Base-by-base conservation (phyloP, 2,797 vertebrate genomes). In the Spondyliosoma cantharus region DNA sequence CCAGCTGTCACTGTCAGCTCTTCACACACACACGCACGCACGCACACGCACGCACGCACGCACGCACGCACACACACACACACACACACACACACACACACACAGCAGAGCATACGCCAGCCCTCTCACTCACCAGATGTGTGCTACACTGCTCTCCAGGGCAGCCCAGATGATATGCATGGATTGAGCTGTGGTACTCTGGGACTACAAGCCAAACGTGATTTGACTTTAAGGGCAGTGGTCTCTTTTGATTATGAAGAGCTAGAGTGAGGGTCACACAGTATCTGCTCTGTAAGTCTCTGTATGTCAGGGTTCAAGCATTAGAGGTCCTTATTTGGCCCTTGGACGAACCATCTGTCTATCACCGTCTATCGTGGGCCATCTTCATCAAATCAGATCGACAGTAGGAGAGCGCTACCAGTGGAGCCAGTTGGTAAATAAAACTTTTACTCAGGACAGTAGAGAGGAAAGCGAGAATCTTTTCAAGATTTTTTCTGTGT, bases 1-100 rank as follows among this genome's bases (percentile, higher is more conserved):
- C 83, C 79, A 86, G 83, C 81, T 84, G 86, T 83, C 79, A 76
- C 71, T 58, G 74, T 84, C 74, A 69, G 58, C 78, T 74, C 81
- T 60, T 66, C 77, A 54, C 45, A 46, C 64, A 42, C 69, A 1
- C 15, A 24, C 45, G 61, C 17, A 53, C 50, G 25, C 52, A 24
- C 50, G 45, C 60, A 3, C 9, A 11, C 37, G 3, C 45, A 61
- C 20, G 42, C 50, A 37, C 32, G 27, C 29, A 45, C 16, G 60
- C 22, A 52, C 50, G 32, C 32, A 37, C 29, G 32, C 16, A 49
- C 56, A 54, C n/a, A n/a, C n/a, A n/a, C n/a, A n/a, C n/a, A n/a
- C 76, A 48, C 48, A 49, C 68, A 32, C 67, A 5, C 20, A 25
- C 43, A 64, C 22, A 53, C 50, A 45, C 32, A 42, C 29, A 45